A percentile compares a stretch with the other conserved stretches of the same genome.
These are phyloP conservation scores for Alviniconcha strummeri DNA, from an alignment of 2,888 invertebrate genomes.

Conservation along the genomic window DNA sequence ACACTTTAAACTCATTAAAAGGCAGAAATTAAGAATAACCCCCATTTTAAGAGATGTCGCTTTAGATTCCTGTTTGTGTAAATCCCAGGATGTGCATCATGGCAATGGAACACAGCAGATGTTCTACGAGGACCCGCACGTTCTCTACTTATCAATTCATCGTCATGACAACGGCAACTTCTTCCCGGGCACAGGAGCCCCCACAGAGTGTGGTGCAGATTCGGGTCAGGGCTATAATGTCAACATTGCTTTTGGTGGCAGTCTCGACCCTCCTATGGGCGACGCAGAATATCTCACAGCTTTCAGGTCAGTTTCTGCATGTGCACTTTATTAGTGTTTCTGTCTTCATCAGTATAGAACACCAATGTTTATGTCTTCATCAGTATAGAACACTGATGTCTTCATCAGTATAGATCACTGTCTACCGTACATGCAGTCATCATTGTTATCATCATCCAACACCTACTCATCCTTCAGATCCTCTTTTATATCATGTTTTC, in stretches of 20 bases:
- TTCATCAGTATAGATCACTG: too few relatives aligned
- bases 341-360: too few relatives aligned
- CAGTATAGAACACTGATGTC: too few relatives aligned
- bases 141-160: constrained; percentile 97
- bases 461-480: too few relatives aligned
- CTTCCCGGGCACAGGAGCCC: constrained; percentile 99
- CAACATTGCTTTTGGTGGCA: constrained; percentile 96
- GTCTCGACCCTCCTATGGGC: constrained; percentile 90
- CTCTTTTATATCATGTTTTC: too few relatives aligned
- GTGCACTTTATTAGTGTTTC: too few relatives aligned
- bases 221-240: constrained; percentile 94
- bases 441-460: too few relatives aligned
- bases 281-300: constrained; percentile 97
- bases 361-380: too few relatives aligned
- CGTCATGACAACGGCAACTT: constrained; percentile 99
- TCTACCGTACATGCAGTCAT: too few relatives aligned
- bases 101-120: constrained; percentile 99
- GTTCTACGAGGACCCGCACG: constrained; percentile 95
- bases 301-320: constrained; percentile 77
- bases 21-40: too few relatives aligned
- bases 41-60: too few relatives aligned
- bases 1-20: too few relatives aligned
- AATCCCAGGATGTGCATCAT: constrained; percentile 92
- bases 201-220: constrained; percentile 91
- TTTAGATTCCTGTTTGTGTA: not conserved